Evolutionary conservation across 2,797 vertebrate genomes (phyloP).

Genomic region (Channallabes apus): DNA sequence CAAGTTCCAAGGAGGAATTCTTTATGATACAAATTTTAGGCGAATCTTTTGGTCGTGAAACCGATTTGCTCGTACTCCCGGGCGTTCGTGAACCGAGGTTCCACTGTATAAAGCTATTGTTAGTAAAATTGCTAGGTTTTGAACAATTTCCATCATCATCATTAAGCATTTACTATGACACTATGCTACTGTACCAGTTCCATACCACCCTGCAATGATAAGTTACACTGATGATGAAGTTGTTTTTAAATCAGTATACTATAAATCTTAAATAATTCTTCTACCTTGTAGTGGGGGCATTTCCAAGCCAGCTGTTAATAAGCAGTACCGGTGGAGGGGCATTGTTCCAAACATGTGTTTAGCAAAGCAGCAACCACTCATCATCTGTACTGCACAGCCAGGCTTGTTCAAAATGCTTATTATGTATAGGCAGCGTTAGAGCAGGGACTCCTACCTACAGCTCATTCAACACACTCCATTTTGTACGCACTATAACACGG

Average conservation of each 20-base stretch:
- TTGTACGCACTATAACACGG: conserved; percentile 1
- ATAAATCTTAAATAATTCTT: too few relatives aligned
- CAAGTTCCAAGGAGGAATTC: too few relatives aligned
- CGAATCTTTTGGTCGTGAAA: too few relatives aligned
- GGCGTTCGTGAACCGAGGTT: too few relatives aligned
- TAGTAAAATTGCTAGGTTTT: background rate
- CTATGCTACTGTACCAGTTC: background rate
- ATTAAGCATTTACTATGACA: background rate
- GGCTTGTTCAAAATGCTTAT: background rate
- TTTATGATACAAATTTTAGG: too few relatives aligned
- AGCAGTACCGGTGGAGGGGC: background rate
- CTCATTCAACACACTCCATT: conserved; percentile 11
- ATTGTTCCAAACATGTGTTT: background rate
- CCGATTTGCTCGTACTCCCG: too few relatives aligned
- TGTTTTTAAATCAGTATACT: background rate
- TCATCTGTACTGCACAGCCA: background rate
- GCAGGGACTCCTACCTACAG: background rate
- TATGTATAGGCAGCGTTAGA: background rate
- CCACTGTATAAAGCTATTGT: background rate
- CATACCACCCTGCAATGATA: background rate
- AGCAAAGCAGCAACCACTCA: background rate
- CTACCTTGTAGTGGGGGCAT: background rate
- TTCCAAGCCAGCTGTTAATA: background rate
- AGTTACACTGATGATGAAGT: background rate
- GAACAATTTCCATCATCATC: background rate